Evolutionary conservation across 1,140 invertebrate genomes (phyloP), one percentile per base, ranked within the genome.

Genomic region (Neelides sp.): DNA sequence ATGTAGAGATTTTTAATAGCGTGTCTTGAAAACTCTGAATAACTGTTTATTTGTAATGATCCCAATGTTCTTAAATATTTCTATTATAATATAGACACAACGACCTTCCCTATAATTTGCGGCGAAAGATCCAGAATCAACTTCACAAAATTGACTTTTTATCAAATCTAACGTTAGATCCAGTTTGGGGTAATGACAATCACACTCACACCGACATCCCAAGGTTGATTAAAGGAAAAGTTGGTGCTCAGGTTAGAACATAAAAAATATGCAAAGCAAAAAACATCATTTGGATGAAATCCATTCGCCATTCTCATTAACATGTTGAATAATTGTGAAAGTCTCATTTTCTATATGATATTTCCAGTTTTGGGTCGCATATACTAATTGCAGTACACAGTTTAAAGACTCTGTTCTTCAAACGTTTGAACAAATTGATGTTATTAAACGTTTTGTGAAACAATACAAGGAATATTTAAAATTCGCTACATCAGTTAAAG

Each of bases 371-470:
- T 48, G 17, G 8, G 30, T 35, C 2, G 45, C 35, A 7, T 48
- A 36, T 23, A n/a, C 8, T 8, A 35, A 48, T 5, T 48, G 45
- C 34, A 37, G 3, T 1, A 48, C 49, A 13, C 49, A 43, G 30
- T 7, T 44, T 20, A 19, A 44, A 8, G 48, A 50, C 30, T 35
- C 48, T 2, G 40, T 47, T 2, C 17, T 22, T 48, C 13, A 19
- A 24, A 22, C 22, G 4, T 23, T 50, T 20, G 41, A 49, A 12
- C 37, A 46, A 23, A 50, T 50, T 15, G 48, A 50, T 26, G 3
- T 48, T 26, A 23, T 50, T 4, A 23, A 50, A 5, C 32, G 41
- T 4, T 22, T 50, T 12, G 41, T 50, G 5, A 20, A 26, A 19
- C 15, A 50, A 28, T 50, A 50, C 15, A 17, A 17, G 4, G 27